Evolutionary conservation across 2,797 vertebrate species (phyloP).

Genomic region (Phrynocephalus vlangalii): DNA sequence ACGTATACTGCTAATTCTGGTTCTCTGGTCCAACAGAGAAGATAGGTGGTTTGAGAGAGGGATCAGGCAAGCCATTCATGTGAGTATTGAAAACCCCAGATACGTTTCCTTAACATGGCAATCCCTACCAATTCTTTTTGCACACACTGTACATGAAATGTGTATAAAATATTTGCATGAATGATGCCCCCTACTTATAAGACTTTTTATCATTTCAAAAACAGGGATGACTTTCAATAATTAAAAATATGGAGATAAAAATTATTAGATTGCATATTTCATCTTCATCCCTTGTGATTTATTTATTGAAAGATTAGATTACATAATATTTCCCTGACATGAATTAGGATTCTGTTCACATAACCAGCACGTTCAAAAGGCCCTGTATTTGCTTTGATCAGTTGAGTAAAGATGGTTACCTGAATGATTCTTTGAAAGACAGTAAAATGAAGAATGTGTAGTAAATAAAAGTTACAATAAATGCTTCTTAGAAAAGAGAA

Average conservation of each 20-base stretch:
- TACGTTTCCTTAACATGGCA: slow-evolving; percentile 38
- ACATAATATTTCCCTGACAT: not conserved
- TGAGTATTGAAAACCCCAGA: too few relatives aligned
- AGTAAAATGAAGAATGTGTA: not conserved
- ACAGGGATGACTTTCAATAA: slow-evolving; percentile 49
- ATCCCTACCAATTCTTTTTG: not conserved
- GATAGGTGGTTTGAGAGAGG: too few relatives aligned
- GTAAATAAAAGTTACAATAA: slow-evolving; percentile 28
- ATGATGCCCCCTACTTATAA: slow-evolving; percentile 30
- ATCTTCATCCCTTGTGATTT: slow-evolving; percentile 43
- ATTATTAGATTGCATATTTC: slow-evolving; percentile 33
- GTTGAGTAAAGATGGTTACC: slow-evolving; percentile 25
- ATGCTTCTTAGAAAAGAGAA: not conserved
- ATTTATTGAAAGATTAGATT: not conserved
- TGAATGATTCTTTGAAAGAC: slow-evolving; percentile 29
- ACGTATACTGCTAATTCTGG: too few relatives aligned
- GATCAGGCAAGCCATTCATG: too few relatives aligned
- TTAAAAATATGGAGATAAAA: slow-evolving; percentile 46
- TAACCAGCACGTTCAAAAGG: slow-evolving; percentile 29
- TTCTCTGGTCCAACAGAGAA: too few relatives aligned
- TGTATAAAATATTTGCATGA: slow-evolving; percentile 43
- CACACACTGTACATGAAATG: not conserved
- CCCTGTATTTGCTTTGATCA: slow-evolving; percentile 30
- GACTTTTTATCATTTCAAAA: slow-evolving; percentile 46
- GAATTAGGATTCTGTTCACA: slow-evolving; percentile 37